Percentiles rank a stretch among this genome's conserved stretches.
Evolutionary conservation across 2,113 vertebrate species (phyloP).

Genomic region (Clinocottus analis): DNA sequence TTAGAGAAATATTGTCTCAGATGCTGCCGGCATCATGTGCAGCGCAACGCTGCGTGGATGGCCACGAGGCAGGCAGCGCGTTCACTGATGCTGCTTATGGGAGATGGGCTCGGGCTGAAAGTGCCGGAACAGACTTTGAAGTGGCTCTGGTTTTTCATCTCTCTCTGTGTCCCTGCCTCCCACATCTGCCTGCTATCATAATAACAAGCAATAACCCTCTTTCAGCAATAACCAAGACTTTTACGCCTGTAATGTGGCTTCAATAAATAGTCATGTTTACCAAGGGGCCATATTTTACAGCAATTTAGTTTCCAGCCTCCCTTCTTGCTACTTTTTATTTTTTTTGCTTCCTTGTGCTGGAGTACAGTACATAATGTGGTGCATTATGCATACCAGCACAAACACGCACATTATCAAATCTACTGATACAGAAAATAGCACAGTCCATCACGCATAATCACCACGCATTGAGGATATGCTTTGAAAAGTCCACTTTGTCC

Average conservation of each 20-base stretch:
- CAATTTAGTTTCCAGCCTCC: conserved; percentile 66
- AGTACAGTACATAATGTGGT: conserved; percentile 54
- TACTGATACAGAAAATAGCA: conserved; percentile 30
- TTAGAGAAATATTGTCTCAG: not conserved
- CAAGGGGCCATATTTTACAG: conserved; percentile 70
- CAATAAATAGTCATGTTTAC: conserved; percentile 78
- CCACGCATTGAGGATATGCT: not conserved
- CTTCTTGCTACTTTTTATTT: conserved; percentile 20
- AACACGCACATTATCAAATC: conserved; percentile 50
- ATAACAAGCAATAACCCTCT: conserved; percentile 74
- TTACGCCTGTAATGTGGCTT: conserved; percentile 74
- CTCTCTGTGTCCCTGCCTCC: conserved; percentile 60
- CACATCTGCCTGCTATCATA: conserved; percentile 67
- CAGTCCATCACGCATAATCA: conserved; percentile 31
- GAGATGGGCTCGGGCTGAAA: conserved; percentile 49
- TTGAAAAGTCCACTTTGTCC: conserved; percentile 31
- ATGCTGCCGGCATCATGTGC: conserved; percentile 18
- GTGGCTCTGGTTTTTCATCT: conserved; percentile 52
- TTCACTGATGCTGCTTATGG: conserved; percentile 36
- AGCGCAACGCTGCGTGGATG: conserved; percentile 44
- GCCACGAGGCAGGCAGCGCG: conserved; percentile 43
- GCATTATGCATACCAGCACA: conserved; percentile 47
- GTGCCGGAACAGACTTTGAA: conserved; percentile 71
- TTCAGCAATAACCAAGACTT: conserved; percentile 72
- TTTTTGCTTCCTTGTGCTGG: conserved; percentile 34